Conservation (phyloP, 2,797 vertebrate genomes). For the Bovichtus diacanthus region DNA sequence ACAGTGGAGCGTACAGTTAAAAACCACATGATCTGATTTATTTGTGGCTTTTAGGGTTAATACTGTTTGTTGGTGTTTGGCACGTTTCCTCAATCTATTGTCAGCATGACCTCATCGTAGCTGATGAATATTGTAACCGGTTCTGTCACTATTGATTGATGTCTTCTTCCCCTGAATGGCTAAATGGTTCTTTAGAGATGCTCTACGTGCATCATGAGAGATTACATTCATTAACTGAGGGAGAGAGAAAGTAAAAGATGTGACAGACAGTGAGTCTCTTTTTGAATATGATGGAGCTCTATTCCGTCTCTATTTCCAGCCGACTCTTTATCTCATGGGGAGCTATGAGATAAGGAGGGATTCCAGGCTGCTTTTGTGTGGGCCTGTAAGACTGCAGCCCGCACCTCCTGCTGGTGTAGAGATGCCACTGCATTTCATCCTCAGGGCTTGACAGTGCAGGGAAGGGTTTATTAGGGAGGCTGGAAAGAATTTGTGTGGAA, state of each 20-base stretch:
- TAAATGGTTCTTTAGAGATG: conserved; percentile 54
- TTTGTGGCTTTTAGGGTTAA: not conserved
- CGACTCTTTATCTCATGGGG: conserved; percentile 69
- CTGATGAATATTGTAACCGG: not conserved
- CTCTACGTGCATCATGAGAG: conserved; percentile 47
- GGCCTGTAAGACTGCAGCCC: not conserved
- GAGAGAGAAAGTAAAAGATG: conserved; percentile 44
- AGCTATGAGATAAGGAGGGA: conserved; percentile 68
- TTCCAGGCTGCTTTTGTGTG: conserved; percentile 58
- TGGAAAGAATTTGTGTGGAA: not conserved
- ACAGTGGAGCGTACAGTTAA: not conserved
- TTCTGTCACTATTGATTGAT: conserved; percentile 43
- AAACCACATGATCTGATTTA: conserved; percentile 5
- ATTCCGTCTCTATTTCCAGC: conserved; percentile 78
- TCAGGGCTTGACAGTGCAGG: not conserved
- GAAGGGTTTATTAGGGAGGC: not conserved
- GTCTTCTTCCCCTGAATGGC: conserved; percentile 15
- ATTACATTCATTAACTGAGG: conserved; percentile 56
- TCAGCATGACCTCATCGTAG: not conserved
- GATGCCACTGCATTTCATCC: conserved; percentile 14
- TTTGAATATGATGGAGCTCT: conserved; percentile 74
- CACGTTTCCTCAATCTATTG: conserved; percentile 7
- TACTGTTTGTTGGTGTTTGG: conserved; percentile 13
- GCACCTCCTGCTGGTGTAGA: conserved; percentile 72
- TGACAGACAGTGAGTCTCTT: conserved; percentile 56